phyloP scores from a whole-genome alignment of 2,888 invertebrate genomes.

The Heteromurus nitidus region DNA sequence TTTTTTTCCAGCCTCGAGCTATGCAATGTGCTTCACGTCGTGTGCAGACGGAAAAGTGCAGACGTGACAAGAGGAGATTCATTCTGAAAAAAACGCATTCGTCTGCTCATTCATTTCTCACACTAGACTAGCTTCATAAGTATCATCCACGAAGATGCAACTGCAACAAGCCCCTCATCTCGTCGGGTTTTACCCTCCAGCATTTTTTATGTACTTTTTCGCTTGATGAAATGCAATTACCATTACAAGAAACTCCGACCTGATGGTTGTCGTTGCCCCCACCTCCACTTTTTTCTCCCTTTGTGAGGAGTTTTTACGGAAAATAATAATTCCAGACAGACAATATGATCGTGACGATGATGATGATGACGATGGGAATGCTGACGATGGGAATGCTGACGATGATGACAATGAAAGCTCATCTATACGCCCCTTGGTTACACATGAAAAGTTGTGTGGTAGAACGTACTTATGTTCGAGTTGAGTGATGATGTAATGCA shows the following conservation, averaged over 20 bases:
- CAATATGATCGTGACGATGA: constrained; percentile 25
- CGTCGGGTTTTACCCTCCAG: background rate
- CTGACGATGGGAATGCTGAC: constrained; percentile 11
- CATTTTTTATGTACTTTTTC: constrained; percentile 34
- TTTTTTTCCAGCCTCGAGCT: constrained; percentile 39
- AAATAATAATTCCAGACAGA: constrained; percentile 12
- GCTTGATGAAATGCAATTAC: constrained; percentile 56
- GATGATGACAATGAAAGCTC: constrained; percentile 40
- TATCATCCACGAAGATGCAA: background rate
- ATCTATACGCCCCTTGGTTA: constrained; percentile 43
- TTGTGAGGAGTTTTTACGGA: background rate
- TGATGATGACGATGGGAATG: constrained; percentile 7
- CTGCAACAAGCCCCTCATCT: background rate
- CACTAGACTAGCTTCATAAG: background rate
- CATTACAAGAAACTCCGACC: constrained; percentile 38
- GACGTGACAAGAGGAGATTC: constrained; percentile 56
- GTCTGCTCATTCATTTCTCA: constrained; percentile 36
- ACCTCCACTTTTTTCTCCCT: constrained; percentile 1
- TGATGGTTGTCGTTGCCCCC: constrained; percentile 22
- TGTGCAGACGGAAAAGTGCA: constrained; percentile 30
- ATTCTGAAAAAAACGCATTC: constrained; percentile 40
- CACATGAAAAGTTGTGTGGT: constrained; percentile 25
- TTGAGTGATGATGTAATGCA: constrained; percentile 38
- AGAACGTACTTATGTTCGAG: background rate
- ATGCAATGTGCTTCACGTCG: constrained; percentile 13